Percentiles rank a stretch among this genome's conserved stretches.
Evolutionary conservation across 2,888 invertebrate species (phyloP).

Genomic region (Pollenia labialis): DNA sequence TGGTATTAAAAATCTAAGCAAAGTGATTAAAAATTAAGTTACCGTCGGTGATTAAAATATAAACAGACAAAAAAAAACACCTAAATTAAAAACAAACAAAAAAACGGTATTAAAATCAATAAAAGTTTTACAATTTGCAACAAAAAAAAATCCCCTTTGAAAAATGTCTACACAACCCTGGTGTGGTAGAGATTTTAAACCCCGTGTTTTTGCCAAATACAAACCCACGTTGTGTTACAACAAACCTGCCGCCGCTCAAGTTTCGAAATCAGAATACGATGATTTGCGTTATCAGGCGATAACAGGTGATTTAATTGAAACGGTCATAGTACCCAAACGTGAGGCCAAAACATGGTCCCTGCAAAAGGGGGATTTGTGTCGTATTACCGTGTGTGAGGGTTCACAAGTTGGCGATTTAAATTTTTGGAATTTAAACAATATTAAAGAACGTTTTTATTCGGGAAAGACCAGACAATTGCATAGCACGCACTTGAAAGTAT

Average conservation of each 20-base stretch:
- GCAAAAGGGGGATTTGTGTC: slow-evolving; percentile 83
- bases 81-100: background rate
- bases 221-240: slow-evolving; percentile 83
- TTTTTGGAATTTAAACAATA: slow-evolving; percentile 84
- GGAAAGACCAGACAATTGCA: slow-evolving; percentile 85
- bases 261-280: slow-evolving; percentile 81
- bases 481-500: slow-evolving; percentile 83
- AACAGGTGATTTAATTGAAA: slow-evolving; percentile 79
- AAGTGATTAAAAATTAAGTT: slow-evolving; percentile 40
- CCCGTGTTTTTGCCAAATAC: slow-evolving; percentile 78
- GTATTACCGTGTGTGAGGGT: slow-evolving; percentile 83
- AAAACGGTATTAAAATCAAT: no score
- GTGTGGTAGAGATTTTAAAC: slow-evolving; percentile 81
- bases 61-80: background rate
- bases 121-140: no score
- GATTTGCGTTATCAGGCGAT: slow-evolving; percentile 80
- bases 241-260: slow-evolving; percentile 80
- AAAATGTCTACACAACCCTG: slow-evolving; percentile 76
- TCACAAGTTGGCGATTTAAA: slow-evolving; percentile 85
- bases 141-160: background rate
- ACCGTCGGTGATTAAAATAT: background rate
- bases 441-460: slow-evolving; percentile 84
- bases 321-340: slow-evolving; percentile 82
- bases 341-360: slow-evolving; percentile 84
- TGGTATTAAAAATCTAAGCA: background rate